Base-by-base conservation (phyloP, 2,888 invertebrate species). In the Scaptomyza tumidula region DNA sequence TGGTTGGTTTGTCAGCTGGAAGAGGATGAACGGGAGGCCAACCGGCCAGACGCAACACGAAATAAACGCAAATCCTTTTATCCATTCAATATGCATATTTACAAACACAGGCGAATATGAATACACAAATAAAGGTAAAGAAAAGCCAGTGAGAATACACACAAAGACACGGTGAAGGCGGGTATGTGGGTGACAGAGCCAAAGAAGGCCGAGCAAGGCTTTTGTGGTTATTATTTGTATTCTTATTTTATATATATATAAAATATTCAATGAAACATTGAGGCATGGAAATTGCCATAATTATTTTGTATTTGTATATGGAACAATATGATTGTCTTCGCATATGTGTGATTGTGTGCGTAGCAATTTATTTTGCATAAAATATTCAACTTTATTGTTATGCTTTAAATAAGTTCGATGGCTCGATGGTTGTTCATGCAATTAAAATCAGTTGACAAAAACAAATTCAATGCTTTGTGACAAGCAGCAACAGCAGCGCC, bases 51-150 rank as follows among this genome's bases (percentile, higher is more conserved):
- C 71, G 60, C 65, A 78, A 75, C 61, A 70, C 71, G 71, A 71
- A 80, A 84, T 68, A 77, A 77, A 65, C 65, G 73, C 67, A 81
- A 82, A 82, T 81, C 82, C 87, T 67, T 85, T 73, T 73, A 82
- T 87, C 70, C 86, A 87, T 82, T 82, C 87, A 85, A 78, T 87
- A 80, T 78, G 73, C 59, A 63, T 63, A 66, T 79, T 65, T 75
- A 68, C 50, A 59, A 55, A 44, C 55, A 49, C 19, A 24, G 19
- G 44, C 54, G 52, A 58, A 68, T 72, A 68, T 61, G 39, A 46
- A 64, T 45, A 31, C 16, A 56, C 16, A 60, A 59, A 77, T 13
- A 54, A 33, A 70, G 70, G 63, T 65, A 55, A 59, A 61, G 63
- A 62, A 55, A 59, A 61, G 45, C 58, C n/a, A n/a, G n/a, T n/a